phyloP scores from a whole-genome alignment of 2,113 vertebrate genomes.

The Brachionichthys hirsutus region DNA sequence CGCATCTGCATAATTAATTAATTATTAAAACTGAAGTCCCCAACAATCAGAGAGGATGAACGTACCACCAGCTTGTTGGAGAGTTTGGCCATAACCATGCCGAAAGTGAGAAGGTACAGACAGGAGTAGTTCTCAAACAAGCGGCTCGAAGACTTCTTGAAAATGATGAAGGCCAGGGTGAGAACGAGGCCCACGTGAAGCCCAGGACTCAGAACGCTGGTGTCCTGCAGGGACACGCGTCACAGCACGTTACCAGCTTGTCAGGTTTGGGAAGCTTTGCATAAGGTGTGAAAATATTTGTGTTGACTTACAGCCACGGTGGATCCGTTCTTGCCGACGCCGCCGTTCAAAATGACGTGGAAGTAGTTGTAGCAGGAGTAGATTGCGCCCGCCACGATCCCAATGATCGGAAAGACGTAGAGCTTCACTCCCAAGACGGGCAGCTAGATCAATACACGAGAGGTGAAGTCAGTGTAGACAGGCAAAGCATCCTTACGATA shows the following conservation, averaged over 20 bases:
- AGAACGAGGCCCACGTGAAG: slow-evolving; percentile 90
- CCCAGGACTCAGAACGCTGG: slow-evolving; percentile 92
- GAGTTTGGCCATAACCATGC: slow-evolving; percentile 91
- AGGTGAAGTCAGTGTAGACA: slow-evolving; percentile 11
- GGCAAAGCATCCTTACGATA: neutral
- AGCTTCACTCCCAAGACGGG: slow-evolving; percentile 84
- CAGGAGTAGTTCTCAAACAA: slow-evolving; percentile 93
- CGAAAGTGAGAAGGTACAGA: slow-evolving; percentile 91
- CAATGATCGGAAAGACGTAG: slow-evolving; percentile 84
- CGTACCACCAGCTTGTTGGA: slow-evolving; percentile 96
- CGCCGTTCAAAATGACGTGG: slow-evolving; percentile 90
- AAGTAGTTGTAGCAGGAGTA: slow-evolving; percentile 94
- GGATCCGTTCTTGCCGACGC: slow-evolving; percentile 95
- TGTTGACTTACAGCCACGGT: slow-evolving; percentile 89
- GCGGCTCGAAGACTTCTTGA: slow-evolving; percentile 90
- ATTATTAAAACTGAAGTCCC: neutral
- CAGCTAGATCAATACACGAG: slow-evolving; percentile 62
- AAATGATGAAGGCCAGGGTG: slow-evolving; percentile 89
- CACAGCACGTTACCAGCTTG: neutral
- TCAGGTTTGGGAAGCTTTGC: neutral
- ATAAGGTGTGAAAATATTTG: neutral
- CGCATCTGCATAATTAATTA: neutral
- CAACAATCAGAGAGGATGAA: neutral
- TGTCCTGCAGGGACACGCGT: slow-evolving; percentile 79
- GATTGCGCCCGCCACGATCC: slow-evolving; percentile 85